Conservation (phyloP, 2,113 vertebrate species). For the Forbesichthys papilliferus region DNA sequence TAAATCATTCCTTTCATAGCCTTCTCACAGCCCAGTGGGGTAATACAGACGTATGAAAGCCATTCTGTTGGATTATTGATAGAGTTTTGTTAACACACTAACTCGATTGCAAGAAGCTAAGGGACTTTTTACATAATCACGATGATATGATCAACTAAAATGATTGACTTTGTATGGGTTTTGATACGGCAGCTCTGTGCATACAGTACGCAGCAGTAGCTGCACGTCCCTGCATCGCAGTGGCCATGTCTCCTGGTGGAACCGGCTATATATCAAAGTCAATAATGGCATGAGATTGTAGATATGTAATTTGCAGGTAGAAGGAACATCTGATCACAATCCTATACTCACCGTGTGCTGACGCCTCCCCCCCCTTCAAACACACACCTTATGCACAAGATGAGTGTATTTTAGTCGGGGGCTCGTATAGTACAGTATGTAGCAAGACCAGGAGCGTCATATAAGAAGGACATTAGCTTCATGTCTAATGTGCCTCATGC, state of each 20-base stretch:
- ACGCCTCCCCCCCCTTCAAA: no score
- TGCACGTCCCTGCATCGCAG: not conserved
- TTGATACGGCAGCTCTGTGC: no score
- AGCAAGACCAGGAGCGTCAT: not conserved
- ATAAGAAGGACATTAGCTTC: not conserved
- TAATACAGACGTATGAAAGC: slow-evolving; percentile 34
- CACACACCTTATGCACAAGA: no score
- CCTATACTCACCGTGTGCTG: no score
- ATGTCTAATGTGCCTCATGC: slow-evolving; percentile 6
- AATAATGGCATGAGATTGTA: not conserved
- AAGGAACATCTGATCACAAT: not conserved
- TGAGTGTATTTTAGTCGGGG: no score
- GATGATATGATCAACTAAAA: not conserved
- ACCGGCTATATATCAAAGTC: not conserved
- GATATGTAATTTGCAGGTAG: not conserved
- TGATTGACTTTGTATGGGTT: no score
- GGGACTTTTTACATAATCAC: not conserved
- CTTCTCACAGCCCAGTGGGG: slow-evolving; percentile 39
- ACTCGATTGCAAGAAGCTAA: not conserved
- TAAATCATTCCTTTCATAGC: slow-evolving; percentile 55
- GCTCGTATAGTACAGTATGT: no score
- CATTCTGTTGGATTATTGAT: slow-evolving; percentile 14
- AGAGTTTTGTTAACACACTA: not conserved
- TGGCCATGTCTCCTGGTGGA: not conserved
- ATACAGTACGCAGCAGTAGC: no score